A percentile compares a stretch with the other conserved stretches of the same genome.
These are phyloP conservation scores for Drosophila maculinotata DNA, from an alignment of 2,888 invertebrate species.

Conservation along the genomic window DNA sequence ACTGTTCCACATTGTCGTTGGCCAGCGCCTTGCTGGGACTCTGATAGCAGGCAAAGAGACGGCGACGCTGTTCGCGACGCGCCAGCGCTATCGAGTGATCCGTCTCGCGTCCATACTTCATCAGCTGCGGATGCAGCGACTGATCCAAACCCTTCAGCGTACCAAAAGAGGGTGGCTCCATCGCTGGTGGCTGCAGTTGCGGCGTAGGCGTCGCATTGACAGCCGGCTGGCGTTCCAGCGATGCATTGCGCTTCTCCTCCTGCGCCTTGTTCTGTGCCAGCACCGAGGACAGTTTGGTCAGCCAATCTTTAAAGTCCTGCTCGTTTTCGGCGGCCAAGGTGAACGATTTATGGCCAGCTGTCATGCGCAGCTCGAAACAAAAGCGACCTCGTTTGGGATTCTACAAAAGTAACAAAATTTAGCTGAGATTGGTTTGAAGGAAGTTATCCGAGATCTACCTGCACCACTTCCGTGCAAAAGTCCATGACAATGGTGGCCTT, in stretches of 20 bases:
- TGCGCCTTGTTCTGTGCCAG: constrained; percentile 93
- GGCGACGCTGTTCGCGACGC: constrained; percentile 91
- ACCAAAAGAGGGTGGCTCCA: constrained; percentile 89
- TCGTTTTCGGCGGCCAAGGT: constrained; percentile 95
- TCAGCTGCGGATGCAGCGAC: constrained; percentile 96
- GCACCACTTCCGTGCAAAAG: constrained; percentile 95
- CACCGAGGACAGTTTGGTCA: constrained; percentile 92
- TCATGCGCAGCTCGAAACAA: constrained; percentile 95
- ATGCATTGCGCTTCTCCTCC: constrained; percentile 90
- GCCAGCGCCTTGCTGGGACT: constrained; percentile 84
- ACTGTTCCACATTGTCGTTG: constrained; percentile 89
- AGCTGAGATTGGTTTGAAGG: neutral
- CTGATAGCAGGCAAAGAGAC: constrained; percentile 90
- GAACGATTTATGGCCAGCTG: constrained; percentile 93
- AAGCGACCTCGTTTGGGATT: constrained; percentile 93
- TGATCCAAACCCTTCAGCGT: constrained; percentile 95
- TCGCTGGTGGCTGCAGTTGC: constrained; percentile 78
- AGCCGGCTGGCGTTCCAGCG: constrained; percentile 88
- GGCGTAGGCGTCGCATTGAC: constrained; percentile 80
- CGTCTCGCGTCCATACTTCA: constrained; percentile 95
- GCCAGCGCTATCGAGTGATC: constrained; percentile 93
- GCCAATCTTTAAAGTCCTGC: constrained; percentile 92
- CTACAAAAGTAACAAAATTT: constrained; percentile 84
- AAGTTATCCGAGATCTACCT: constrained; percentile 85
- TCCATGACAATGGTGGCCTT: constrained; percentile 97